Base-by-base conservation (phyloP, 1,140 invertebrate species). In the Drosophila sturtevanti region DNA sequence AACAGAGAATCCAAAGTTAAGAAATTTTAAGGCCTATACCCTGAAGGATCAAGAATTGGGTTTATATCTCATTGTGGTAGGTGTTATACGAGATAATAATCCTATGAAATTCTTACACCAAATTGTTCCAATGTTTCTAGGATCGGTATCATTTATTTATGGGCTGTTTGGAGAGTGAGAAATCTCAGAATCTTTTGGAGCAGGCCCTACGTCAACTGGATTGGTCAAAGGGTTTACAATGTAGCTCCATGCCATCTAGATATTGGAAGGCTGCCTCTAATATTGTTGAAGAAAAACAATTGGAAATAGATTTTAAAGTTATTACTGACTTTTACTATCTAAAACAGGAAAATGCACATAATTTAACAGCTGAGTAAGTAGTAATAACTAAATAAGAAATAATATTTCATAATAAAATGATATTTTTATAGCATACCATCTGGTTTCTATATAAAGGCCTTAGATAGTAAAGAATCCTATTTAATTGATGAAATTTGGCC, bases 61-160 rank as follows among this genome's bases (percentile, higher is more conserved):
- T 21, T 48, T 91, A 6, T 91, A 86, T 72, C 12, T 91, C 10
- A 63, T 91, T 71, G 63, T 91, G 71, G 90, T 91, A 58, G 38
- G 76, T 69, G 14, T 21, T 9, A n/a, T n/a, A n/a, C 7, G 1
- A 22, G 2, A 34, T 12, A 0, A 18, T 14, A 7, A 12, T 12
- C 11, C 5, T 3, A 3, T 0, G 31, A 0, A 12, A 0, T 35
- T 2, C 1, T n/a, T 24, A 10, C 24, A 35, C 9, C 7, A 0
- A 5, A 6, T 12, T 11, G 3, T n/a, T 37, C 11, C 12, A 10
- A 14, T 38, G n/a, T 2, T 0, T 52, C 12, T 1, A 14, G 72
- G 72, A 75, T 68, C 72, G 72, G 1, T 68, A 76, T 55, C 38
- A 68, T 2, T 10, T 76, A 3, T 76, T 22, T 14, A 21, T 76